Percentiles rank a stretch among this genome's conserved stretches.
phyloP scores from a whole-genome alignment of 2,888 invertebrate species.

The Pterostichus madidus region DNA sequence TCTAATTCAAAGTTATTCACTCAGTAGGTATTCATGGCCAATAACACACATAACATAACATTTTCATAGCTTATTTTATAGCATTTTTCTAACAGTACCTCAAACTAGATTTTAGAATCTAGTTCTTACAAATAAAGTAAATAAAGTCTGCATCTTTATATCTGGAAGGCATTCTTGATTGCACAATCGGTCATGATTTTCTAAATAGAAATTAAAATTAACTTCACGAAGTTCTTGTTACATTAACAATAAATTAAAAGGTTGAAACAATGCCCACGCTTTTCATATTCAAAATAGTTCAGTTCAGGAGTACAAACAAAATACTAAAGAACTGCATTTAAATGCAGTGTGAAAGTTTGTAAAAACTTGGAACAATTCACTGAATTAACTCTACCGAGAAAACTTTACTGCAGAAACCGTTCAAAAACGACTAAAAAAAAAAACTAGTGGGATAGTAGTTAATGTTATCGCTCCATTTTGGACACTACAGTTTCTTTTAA shows the following conservation, averaged over 20 bases:
- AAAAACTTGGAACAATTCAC: constrained; percentile 21
- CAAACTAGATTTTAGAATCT: too few relatives aligned
- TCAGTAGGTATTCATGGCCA: not conserved
- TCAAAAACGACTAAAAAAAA: too few relatives aligned
- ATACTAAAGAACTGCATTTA: constrained; percentile 19
- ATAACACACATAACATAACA: not conserved
- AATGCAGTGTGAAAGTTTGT: constrained; percentile 32
- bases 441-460: too few relatives aligned
- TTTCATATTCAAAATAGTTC: constrained; percentile 42
- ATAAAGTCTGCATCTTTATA: not conserved
- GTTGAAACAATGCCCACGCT: constrained; percentile 14
- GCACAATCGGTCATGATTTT: not conserved
- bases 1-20: not conserved
- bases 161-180: not conserved
- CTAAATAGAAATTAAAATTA: constrained; percentile 36
- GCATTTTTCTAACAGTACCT: not conserved
- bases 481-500: too few relatives aligned
- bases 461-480: too few relatives aligned
- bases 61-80: not conserved
- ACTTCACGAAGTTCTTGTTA: constrained; percentile 6
- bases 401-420: too few relatives aligned
- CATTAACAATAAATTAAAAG: constrained; percentile 20
- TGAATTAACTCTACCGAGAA: not conserved
- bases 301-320: constrained; percentile 13
- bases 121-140: too few relatives aligned